Evolutionary conservation across 2,888 invertebrate genomes (phyloP).

Genomic region (Odontomyia ornata): DNA sequence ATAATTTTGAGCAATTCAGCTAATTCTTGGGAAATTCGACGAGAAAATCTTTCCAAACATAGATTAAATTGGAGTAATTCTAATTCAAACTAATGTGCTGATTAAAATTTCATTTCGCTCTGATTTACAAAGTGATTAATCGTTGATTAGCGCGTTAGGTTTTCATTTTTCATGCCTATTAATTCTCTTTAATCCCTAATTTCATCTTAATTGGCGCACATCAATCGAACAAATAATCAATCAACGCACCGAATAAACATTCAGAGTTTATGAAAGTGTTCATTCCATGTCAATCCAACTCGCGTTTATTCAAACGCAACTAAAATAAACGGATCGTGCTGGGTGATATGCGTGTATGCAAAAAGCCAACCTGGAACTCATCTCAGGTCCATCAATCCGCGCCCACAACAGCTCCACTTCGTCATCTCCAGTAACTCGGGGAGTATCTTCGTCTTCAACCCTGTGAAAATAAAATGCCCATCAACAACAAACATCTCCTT

Average conservation of each 20-base stretch:
- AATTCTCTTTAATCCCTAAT: neutral
- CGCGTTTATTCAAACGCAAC: neutral
- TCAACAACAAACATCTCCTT: conserved; percentile 37
- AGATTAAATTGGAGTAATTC: too few relatives aligned
- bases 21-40: too few relatives aligned
- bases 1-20: too few relatives aligned
- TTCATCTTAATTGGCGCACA: neutral
- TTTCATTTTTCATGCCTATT: too few relatives aligned
- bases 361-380: conserved; percentile 14
- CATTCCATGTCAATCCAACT: conserved; percentile 22
- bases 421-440: neutral
- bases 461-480: conserved; percentile 33
- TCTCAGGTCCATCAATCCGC: neutral
- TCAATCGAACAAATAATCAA: conserved; percentile 4
- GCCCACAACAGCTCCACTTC: neutral
- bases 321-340: conserved; percentile 6
- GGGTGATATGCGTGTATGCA: neutral
- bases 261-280: conserved; percentile 9
- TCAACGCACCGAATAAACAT: neutral
- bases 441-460: neutral
- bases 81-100: too few relatives aligned
- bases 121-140: too few relatives aligned
- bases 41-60: too few relatives aligned
- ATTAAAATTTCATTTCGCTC: too few relatives aligned
- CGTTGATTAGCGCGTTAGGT: too few relatives aligned